Evolutionary conservation across 2,888 invertebrate species (phyloP).

Genomic region (Stenotaenia linearis): DNA sequence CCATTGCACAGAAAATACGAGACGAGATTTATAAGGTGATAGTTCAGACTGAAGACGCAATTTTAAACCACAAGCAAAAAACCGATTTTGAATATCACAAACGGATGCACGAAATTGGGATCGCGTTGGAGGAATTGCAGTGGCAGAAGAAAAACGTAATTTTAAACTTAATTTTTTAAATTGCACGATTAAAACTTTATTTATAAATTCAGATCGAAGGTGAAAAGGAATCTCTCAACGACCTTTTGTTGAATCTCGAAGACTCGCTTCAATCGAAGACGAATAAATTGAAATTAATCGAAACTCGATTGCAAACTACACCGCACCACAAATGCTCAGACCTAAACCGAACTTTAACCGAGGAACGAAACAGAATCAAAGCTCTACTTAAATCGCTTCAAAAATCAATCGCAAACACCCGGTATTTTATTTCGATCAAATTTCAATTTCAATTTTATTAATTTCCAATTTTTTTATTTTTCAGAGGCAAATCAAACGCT

Average conservation of each 20-base stretch:
- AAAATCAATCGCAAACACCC: not conserved
- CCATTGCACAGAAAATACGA: conserved; percentile 68
- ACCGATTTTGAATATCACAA: conserved; percentile 80
- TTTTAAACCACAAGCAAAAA: conserved; percentile 72
- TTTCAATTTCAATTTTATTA: not conserved
- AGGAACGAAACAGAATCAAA: not conserved
- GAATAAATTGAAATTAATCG: not conserved
- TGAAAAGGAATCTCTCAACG: not conserved
- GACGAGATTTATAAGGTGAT: conserved; percentile 71
- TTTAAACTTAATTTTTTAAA: not conserved
- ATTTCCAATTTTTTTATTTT: not conserved
- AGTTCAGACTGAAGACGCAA: conserved; percentile 70
- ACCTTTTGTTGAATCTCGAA: not conserved
- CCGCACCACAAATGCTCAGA: not conserved
- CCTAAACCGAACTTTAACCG: not conserved
- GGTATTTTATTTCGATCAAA: not conserved
- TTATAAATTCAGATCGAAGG: not conserved
- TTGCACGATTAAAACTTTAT: too few relatives aligned
- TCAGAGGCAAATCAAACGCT: not conserved
- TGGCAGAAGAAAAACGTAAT: conserved; percentile 69
- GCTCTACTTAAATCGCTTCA: not conserved
- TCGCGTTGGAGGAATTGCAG: conserved; percentile 76
- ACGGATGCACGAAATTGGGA: conserved; percentile 79
- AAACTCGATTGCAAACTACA: not conserved
- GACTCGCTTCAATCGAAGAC: not conserved